Evolutionary conservation across 2,113 vertebrate genomes (phyloP).

Genomic region (Tachuris rubrigastra): DNA sequence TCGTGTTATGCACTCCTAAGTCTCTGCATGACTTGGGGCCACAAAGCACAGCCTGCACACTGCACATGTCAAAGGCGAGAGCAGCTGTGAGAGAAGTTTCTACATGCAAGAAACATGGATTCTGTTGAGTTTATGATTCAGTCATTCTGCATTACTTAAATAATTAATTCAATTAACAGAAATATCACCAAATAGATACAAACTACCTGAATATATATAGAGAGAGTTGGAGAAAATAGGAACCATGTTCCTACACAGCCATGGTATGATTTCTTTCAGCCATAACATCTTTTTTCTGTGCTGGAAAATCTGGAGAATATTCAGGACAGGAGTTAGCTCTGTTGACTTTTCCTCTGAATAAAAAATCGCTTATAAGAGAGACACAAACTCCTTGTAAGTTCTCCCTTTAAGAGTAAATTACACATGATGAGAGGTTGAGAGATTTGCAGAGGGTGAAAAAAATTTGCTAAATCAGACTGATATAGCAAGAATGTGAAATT

Average conservation of each 20-base stretch:
- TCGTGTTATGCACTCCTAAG: background rate
- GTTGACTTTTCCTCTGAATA: background rate
- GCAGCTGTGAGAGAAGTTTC: background rate
- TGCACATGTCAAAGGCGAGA: background rate
- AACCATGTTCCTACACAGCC: background rate
- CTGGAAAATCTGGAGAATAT: background rate
- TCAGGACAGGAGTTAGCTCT: background rate
- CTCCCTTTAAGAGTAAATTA: background rate
- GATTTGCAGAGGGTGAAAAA: background rate
- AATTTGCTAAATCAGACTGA: background rate
- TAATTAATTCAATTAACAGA: background rate
- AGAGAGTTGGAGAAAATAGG: background rate
- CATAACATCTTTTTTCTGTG: background rate
- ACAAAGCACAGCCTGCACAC: background rate
- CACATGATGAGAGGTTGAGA: background rate
- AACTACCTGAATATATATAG: background rate
- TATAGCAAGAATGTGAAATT: background rate
- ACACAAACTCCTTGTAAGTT: background rate
- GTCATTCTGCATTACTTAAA: background rate
- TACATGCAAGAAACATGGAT: background rate
- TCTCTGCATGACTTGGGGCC: background rate
- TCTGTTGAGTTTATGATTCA: background rate
- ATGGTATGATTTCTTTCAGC: background rate
- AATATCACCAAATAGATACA: background rate
- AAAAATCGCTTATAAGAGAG: background rate